Evolutionary conservation across 2,113 vertebrate genomes (phyloP), one percentile per base, ranked within the genome.

Genomic region (Callospermophilus lateralis): DNA sequence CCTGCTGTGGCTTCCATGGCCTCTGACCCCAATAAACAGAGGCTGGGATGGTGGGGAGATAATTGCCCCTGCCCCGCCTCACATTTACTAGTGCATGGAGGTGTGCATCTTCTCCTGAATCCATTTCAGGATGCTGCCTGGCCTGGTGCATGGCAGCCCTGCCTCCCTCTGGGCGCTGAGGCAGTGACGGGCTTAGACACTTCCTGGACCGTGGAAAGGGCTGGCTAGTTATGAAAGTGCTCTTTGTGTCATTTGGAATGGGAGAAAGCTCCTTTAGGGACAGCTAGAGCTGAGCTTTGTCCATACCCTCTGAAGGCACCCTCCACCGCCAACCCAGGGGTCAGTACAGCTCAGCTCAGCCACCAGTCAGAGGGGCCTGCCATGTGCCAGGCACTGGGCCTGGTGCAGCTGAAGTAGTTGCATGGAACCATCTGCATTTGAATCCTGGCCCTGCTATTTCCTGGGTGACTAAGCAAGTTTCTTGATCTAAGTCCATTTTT

Each of bases 11-110:
- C 61, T 78, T 77, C 81, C 39, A 0, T 70, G 72, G 74, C 65
- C 67, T 95, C 94, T 94, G 97, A 91, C 83, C 90, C 91, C 61
- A 63, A 8, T 92, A 68, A 90, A 85, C 22, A 84, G 84, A 80
- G 65, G 37, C 90, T 89, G 79, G 81, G 37, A 22, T 55, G 22
- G 2, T 34, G 12, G 3, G 30, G 17, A 34, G 68, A 53, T 68
- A 45, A n/a, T 3, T 12, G 72, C 32, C 1, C 8, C 12, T 15
- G 24, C 26, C 65, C 5, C 10, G 48, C 63, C 70, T 74, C 78
- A 42, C 19, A 83, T 48, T 70, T 51, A n/a, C 37, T 39, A 17
- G n/a, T 30, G 4, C 84, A 32, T 39, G 2, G 39, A 32, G 58
- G 32, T 70, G n/a, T 45, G 2, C 10, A 8, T 74, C 72, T 86